Base-by-base conservation (phyloP, 2,113 vertebrate species). In the Pseudorectes ferrugineus region DNA sequence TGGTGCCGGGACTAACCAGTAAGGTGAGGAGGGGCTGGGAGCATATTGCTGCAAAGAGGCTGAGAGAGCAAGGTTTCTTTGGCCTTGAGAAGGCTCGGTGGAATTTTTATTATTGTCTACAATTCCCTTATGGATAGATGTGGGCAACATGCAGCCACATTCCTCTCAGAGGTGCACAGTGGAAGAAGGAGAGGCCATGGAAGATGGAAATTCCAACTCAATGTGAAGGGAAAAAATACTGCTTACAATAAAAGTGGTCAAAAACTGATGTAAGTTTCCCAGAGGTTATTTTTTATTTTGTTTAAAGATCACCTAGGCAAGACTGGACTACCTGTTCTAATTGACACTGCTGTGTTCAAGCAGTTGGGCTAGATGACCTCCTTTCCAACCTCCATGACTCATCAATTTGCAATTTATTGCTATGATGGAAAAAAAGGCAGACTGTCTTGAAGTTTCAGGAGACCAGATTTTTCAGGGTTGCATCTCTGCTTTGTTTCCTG, bases 1-100 rank as follows among this genome's bases (percentile, higher is more conserved):
- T 63, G 14, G 7, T n/a, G 31, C 28, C 35, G 9, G 38, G 35
- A 12, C 18, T 0, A 1, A 75, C 6, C 12, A 45, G 14, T 22
- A 77, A 52, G 19, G 19, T 57, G 36, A 70, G 8, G n/a, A 66
- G 16, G 8, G 25, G 4, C 15, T 14, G 33, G 31, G 46, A 40
- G 9, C 17, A 10, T 33, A 26, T 20, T 77, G 46, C 28, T 85
- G 55, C 10, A 40, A 57, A 74, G n/a, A 59, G 31, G 6, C 26
- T 78, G 74, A 74, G 46, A 71, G 51, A 52, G 3, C 21, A 38
- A 82, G 13, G 8, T 49, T 71, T 75, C 33, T 55, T 62, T 4
- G 7, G 26, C 26, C 33, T 88, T 51, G 35, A 36, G 31, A 80
- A 72, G 18, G 8, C 23, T 62, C 1, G 11, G 46, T 61, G 22